Evolutionary conservation across 2,113 vertebrate species (phyloP), one percentile per base, ranked within the genome.

Genomic region (Takifugu bimaculatus): DNA sequence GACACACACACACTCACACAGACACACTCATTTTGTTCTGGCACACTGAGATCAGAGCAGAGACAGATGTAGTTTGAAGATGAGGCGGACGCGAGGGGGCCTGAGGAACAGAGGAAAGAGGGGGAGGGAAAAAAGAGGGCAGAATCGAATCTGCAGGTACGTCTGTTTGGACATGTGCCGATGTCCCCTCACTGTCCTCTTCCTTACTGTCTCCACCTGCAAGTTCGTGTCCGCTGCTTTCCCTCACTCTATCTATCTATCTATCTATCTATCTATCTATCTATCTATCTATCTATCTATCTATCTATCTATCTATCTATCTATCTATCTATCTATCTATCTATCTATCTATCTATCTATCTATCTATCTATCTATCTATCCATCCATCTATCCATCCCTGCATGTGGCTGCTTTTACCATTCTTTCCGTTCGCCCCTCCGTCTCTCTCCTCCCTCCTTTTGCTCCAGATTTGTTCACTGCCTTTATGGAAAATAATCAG

Each of bases 141-240:
- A 72, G 81, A 85, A 91, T 89, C 79, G 86, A 84, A 86, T 89
- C 78, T 87, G 84, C 88, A 90, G 89, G 86, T 88, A 85, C 47
- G 68, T 74, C 54, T 75, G 29, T 55, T 83, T 86, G 87, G 86
- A 84, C 84, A 75, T 80, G 75, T 81, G 83, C 83, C 79, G 70
- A 60, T 78, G 82, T 89, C 83, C 85, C 81, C 60, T 78, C 50
- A 57, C 80, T 89, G 90, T 89, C 88, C 87, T 88, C 72, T 84
- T 68, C 66, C 83, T 90, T 90, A 90, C 86, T 89, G 88, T 80
- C 35, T 83, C 82, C 86, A 88, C 81, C 85, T 85, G 82, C 76
- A 84, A 77, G 57, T 76, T 80, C 74, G 79, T 65, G 71, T 82
- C 79, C 78, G 77, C 74, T 74, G 79, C 79, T 88, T 85, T 89